These are phyloP conservation scores for Geotrupes spiniger DNA, from an alignment of 2,888 invertebrate species.

Conservation along the genomic window DNA sequence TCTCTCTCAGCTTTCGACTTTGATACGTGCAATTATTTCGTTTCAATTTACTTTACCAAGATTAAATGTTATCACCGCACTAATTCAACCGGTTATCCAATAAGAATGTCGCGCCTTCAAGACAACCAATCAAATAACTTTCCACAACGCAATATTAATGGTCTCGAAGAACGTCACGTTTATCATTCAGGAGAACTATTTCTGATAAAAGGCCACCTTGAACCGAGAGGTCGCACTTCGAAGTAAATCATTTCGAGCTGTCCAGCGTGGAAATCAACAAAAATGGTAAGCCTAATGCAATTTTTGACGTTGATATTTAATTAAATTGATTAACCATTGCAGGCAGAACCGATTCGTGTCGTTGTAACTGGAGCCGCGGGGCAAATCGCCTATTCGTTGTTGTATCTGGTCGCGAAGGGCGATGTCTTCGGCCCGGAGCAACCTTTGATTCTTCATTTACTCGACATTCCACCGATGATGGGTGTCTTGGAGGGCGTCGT, in stretches of 20 bases:
- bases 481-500: conserved; percentile 96
- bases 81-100: neutral
- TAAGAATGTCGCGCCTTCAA: neutral
- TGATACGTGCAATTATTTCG: too few species aligned
- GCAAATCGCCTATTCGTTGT: conserved; percentile 95
- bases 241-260: too few species aligned
- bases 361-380: conserved; percentile 98
- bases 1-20: too few species aligned
- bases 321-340: conserved; percentile 44
- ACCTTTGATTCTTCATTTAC: conserved; percentile 80
- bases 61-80: too few species aligned
- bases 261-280: too few species aligned
- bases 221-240: conserved; percentile 8
- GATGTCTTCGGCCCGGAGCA: conserved; percentile 91
- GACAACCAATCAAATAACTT: conserved; percentile 1
- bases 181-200: conserved; percentile 14
- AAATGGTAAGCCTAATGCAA: too few species aligned
- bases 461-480: conserved; percentile 96
- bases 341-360: conserved; percentile 85
- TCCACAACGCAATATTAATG: conserved; percentile 2
- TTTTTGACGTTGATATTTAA: too few species aligned
- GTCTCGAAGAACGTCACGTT: conserved; percentile 17
- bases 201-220: conserved; percentile 21
- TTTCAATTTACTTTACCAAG: too few species aligned
- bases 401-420: conserved; percentile 93